These are phyloP conservation scores for Drepana arcuata DNA, from an alignment of 1,140 invertebrate species.

Conservation along the genomic window DNA sequence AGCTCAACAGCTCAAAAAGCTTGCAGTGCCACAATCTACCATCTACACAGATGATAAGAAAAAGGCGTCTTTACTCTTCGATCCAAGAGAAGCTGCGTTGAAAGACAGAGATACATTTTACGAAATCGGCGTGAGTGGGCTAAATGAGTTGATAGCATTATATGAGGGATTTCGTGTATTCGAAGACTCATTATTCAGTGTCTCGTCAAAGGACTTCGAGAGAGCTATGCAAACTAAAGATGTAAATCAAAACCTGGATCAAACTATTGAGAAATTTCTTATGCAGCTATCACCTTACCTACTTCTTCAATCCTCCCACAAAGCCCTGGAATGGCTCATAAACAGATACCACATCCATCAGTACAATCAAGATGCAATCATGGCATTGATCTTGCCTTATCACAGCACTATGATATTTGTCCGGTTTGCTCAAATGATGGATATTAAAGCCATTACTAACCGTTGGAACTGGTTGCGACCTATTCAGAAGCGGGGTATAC, in stretches of 20 bases:
- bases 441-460: constrained; percentile 73
- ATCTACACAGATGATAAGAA: constrained; percentile 79
- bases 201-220: constrained; percentile 82
- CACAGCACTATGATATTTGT: constrained; percentile 93
- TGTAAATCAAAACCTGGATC: constrained; percentile 84
- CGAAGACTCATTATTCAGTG: constrained; percentile 82
- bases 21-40: constrained; percentile 85
- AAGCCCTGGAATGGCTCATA: constrained; percentile 94
- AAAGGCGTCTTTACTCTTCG: constrained; percentile 87
- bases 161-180: constrained; percentile 82
- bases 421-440: constrained; percentile 83
- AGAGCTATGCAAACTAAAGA: constrained; percentile 82
- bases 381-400: constrained; percentile 89
- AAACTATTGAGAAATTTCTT: constrained; percentile 85
- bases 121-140: constrained; percentile 86
- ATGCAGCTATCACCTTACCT: constrained; percentile 90
- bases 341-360: constrained; percentile 90
- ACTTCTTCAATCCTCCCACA: constrained; percentile 85
- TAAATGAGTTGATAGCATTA: constrained; percentile 84
- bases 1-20: constrained; percentile 84
- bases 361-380: constrained; percentile 86
- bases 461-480: constrained; percentile 86
- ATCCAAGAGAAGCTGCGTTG: constrained; percentile 88
- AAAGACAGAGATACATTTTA: constrained; percentile 88
- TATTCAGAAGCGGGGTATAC: constrained; percentile 81